Base-by-base conservation (phyloP, 2,888 invertebrate species). In the Spodoptera picta region DNA sequence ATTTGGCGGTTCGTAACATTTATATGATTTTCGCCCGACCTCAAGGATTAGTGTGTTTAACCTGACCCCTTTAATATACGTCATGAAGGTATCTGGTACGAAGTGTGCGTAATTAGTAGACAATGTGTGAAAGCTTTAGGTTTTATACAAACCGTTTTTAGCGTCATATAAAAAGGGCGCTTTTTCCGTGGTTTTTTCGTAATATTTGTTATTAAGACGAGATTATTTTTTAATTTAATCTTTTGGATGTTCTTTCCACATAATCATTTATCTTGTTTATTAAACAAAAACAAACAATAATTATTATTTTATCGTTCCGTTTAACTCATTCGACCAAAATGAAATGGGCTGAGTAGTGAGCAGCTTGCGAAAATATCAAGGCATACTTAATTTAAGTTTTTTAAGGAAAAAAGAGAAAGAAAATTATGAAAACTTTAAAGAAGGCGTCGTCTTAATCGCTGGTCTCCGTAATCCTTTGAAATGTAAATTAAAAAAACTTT, bases 1-100 rank as follows among this genome's bases (percentile, higher is more conserved):
- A 79, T 80, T 80, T 60, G 44, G 56, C 47, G 65, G 73, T 62
- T 73, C 68, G 68, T 54, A 63, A 44, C 70, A 55, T 73, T 74
- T 75, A 72, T 75, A 66, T 71, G 63, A 65, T 75, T 74, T 74
- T 60, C 58, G 44, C 50, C 45, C 61, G 50, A 47, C 65, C 60
- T 57, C 45, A 43, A 48, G 50, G 62, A 63, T 77, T 78, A 60
- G 49, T 58, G 31, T 48, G 62, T 60, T 57, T 57, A 59, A 66
- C 70, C 58, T 64, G 53, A 46, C 49, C 44, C 48, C 57, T 45
- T 70, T 63, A 63, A 65, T 64, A 64, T 55, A 42, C 31, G 52
- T 52, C 23, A 23, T 4, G 14, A 52, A 41, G 42, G 27, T 49
- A 72, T 51, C 9, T 47, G n/a, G 27, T 46, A 36, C 36, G 36